A percentile compares a stretch with the other conserved stretches of the same genome.
Evolutionary conservation across 1,140 invertebrate genomes (phyloP).

Genomic region (Ephestia elutella): DNA sequence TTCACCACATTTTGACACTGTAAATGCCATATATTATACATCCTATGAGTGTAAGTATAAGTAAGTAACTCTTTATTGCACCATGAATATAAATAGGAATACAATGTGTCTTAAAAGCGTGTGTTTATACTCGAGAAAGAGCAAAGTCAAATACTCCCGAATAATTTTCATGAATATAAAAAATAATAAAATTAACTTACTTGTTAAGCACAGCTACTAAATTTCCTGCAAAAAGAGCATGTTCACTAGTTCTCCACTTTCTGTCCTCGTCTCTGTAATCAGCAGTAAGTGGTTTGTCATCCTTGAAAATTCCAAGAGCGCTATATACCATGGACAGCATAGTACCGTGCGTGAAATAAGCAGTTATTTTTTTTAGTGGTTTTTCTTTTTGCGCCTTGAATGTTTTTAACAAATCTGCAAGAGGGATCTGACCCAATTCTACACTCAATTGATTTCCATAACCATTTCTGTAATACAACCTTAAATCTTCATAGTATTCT

Average conservation of each 20-base stretch:
- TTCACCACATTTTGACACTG: no score
- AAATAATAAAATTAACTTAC: slow-evolving; percentile 19
- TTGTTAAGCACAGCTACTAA: slow-evolving; percentile 51
- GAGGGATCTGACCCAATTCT: slow-evolving; percentile 81
- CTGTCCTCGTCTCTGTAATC: slow-evolving; percentile 38
- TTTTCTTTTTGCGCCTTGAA: slow-evolving; percentile 59
- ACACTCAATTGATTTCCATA: slow-evolving; percentile 70
- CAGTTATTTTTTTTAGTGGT: slow-evolving; percentile 63
- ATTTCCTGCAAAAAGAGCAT: slow-evolving; percentile 45
- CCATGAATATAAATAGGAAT: no score
- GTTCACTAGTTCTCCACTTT: slow-evolving; percentile 53
- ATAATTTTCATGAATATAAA: no score
- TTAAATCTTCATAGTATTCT: slow-evolving; percentile 86
- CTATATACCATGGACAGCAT: slow-evolving; percentile 53
- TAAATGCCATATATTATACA: no score
- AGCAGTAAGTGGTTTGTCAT: slow-evolving; percentile 33
- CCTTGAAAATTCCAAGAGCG: slow-evolving; percentile 46
- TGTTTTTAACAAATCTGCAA: slow-evolving; percentile 81
- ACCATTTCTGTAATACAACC: slow-evolving; percentile 76
- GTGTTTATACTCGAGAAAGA: no score
- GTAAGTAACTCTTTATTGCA: no score
- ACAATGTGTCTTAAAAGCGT: no score
- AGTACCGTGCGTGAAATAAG: slow-evolving; percentile 44
- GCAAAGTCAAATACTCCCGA: no score
- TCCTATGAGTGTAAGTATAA: no score